Base-by-base conservation (phyloP, 2,888 invertebrate genomes). In the Pecten maximus region DNA sequence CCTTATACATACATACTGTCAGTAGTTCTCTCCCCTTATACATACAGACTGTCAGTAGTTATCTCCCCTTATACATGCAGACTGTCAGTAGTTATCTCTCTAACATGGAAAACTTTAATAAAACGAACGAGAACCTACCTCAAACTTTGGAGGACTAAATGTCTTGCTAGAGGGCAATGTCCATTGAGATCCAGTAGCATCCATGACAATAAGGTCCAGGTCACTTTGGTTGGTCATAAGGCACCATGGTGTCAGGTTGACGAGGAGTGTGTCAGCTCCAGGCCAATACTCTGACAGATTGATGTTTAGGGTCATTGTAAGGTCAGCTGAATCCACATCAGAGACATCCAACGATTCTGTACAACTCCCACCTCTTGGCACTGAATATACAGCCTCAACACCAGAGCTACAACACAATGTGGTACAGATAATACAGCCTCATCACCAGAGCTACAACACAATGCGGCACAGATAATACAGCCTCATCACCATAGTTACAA, bases 171-270 rank as follows among this genome's bases (percentile, higher is more conserved):
- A 92, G 0, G 94, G 93, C 19, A 97, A 91, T n/a, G 92, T 92
- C 95, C 95, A 96, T n/a, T 95, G 93, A n/a, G 94, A 93, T 40
- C 97, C 97, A 87, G 97, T 97, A 15, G 91, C 91, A 89, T 97
- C 96, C 91, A 97, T 96, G 28, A 98, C 96, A 48, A 97, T 97
- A 0, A 98, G 96, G 35, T 97, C 97, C 90, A 97, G 97, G 0
- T 98, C 98, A 0, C 98, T 97, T 23, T 97, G 97, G 96, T 98
- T 98, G 40, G 98, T 97, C 90, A 98, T 97, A 74, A 98, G 97
- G 94, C 98, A 98, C 98, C 98, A 98, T 0, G 98, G 98, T 40
- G 98, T 97, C 15, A 98, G 97, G 95, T 98, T 98, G 0, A 98
- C 97, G 88, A 98, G 97, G 2, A 98, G 96, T 0, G 98, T 98